Evolutionary conservation across 2,113 vertebrate genomes (phyloP).

Genomic region (Poeciliopsis turrubarensis): DNA sequence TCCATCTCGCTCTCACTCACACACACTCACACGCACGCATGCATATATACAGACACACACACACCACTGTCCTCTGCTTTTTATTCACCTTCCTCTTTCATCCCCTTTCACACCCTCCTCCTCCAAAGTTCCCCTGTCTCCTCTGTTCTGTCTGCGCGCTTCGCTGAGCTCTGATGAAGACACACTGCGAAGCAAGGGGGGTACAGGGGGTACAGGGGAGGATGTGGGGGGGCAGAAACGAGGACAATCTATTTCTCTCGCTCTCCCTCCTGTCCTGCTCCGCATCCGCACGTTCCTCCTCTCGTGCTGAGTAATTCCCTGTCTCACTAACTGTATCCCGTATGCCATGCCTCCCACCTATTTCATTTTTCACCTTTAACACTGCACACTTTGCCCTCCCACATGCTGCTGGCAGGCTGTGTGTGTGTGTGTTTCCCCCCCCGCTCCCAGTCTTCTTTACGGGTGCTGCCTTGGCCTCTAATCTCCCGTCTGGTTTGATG

Average conservation of each 20-base stretch:
- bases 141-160: constrained; percentile 58
- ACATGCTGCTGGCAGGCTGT: constrained; percentile 41
- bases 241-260: constrained; percentile 70
- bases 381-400: constrained; percentile 51
- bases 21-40: background rate
- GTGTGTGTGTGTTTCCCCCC: constrained; percentile 47
- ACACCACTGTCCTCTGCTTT: constrained; percentile 60
- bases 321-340: constrained; percentile 45
- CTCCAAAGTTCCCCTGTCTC: constrained; percentile 44
- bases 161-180: constrained; percentile 76
- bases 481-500: constrained; percentile 80
- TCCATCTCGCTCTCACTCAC: constrained; percentile 46
- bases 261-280: constrained; percentile 43
- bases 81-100: constrained; percentile 58
- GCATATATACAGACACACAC: background rate
- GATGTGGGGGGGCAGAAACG: constrained; percentile 64
- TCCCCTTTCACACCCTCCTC: constrained; percentile 48
- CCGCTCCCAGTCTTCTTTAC: constrained; percentile 56
- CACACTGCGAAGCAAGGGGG: constrained; percentile 66
- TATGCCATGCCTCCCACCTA: constrained; percentile 52
- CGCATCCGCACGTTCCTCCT: constrained; percentile 32
- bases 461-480: constrained; percentile 72
- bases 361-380: constrained; percentile 67
- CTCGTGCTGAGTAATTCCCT: constrained; percentile 54
- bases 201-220: constrained; percentile 58